Evolutionary conservation across 2,888 invertebrate species (phyloP).

Genomic region (Emesis furor): DNA sequence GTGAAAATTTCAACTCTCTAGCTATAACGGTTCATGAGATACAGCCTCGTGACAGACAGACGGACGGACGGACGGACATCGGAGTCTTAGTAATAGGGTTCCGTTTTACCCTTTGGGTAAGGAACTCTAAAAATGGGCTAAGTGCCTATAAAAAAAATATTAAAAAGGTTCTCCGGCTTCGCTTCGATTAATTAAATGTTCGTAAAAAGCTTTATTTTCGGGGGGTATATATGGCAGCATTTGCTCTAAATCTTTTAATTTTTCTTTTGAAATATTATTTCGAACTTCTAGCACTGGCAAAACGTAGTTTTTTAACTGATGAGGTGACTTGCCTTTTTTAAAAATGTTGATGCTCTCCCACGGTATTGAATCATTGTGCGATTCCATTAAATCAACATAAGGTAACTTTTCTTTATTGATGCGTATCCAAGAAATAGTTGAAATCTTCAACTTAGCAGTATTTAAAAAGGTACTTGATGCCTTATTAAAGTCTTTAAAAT

Average conservation of each 20-base stretch:
- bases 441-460: background rate
- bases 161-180: background rate
- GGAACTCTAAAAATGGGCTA: slow-evolving; percentile 1
- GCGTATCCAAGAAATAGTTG: background rate
- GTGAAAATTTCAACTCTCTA: too few relatives aligned
- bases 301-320: background rate
- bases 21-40: too few relatives aligned
- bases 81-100: too few relatives aligned
- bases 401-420: slow-evolving; percentile 5
- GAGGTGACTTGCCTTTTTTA: background rate
- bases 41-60: too few relatives aligned
- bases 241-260: slow-evolving; percentile 1
- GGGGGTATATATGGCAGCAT: slow-evolving; percentile 3
- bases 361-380: slow-evolving; percentile 5
- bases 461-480: background rate
- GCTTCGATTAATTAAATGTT: background rate
- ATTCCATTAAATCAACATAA: slow-evolving; percentile 12
- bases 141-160: background rate
- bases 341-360: slow-evolving; percentile 1
- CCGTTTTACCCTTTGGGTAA: too few relatives aligned
- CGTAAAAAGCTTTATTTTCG: slow-evolving; percentile 14
- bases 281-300: background rate
- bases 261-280: slow-evolving; percentile 10
- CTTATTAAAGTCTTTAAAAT: background rate
- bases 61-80: too few relatives aligned